Conservation (phyloP, 2,113 vertebrate genomes). For the Pelecanoides urinatrix region DNA sequence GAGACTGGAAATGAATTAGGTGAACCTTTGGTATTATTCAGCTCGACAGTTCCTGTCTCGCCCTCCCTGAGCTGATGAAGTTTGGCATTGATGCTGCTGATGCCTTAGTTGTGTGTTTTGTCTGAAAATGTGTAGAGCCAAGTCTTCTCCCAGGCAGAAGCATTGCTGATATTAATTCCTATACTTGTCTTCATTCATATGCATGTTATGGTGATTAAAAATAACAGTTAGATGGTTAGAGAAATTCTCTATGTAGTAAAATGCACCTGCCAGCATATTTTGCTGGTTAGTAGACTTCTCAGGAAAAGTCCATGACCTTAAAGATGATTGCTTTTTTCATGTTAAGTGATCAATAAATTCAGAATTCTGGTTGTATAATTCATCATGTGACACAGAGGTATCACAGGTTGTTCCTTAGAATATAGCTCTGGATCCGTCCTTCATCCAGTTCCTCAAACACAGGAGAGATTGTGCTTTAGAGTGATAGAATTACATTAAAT, state of each 20-base stretch:
- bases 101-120: neutral
- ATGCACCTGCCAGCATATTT: accelerated
- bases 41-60: neutral
- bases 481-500: neutral
- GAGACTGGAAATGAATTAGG: neutral
- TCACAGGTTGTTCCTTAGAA: neutral
- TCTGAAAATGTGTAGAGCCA: neutral
- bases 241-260: accelerated
- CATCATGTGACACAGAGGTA: neutral
- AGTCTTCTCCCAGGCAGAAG: neutral
- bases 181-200: neutral
- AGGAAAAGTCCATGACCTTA: neutral
- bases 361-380: neutral
- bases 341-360: neutral
- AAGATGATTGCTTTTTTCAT: neutral
- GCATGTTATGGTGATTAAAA: neutral
- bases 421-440: neutral
- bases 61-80: neutral
- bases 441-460: neutral
- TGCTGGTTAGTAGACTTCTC: neutral
- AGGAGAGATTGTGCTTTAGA: neutral
- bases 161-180: neutral
- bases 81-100: neutral
- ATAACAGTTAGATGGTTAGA: neutral
- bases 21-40: neutral